Evolutionary conservation across 2,113 vertebrate genomes (phyloP).

Genomic region (Carlito syrichta): DNA sequence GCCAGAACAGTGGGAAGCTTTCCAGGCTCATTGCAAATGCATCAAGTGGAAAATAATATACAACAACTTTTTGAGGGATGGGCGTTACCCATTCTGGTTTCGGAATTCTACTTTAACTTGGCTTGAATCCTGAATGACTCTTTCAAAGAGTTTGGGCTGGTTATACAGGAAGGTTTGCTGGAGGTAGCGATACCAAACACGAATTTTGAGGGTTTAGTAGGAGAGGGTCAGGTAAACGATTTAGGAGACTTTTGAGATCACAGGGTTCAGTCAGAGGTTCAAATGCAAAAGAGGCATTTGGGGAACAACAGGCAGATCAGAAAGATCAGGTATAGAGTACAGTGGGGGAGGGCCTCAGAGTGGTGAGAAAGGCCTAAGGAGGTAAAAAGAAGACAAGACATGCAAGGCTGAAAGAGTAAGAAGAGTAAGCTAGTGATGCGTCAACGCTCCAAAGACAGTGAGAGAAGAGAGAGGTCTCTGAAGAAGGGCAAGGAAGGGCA

Average conservation of each 20-base stretch:
- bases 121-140: background rate
- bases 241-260: background rate
- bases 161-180: background rate
- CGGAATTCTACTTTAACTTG: background rate
- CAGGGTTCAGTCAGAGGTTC: background rate
- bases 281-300: background rate
- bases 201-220: background rate
- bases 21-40: background rate
- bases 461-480: background rate
- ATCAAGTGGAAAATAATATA: background rate
- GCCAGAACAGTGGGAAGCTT: background rate
- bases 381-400: background rate
- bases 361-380: background rate
- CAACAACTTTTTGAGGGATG: background rate
- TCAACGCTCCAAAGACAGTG: background rate
- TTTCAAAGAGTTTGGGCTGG: background rate
- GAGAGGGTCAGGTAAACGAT: background rate
- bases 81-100: background rate
- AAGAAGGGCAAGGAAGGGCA: accelerated
- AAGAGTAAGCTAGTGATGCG: background rate
- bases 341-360: background rate
- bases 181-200: background rate
- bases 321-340: background rate
- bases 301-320: background rate
- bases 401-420: background rate